These are phyloP conservation scores for Bubo scandiacus DNA, from an alignment of 2,113 vertebrate species.

Conservation along the genomic window DNA sequence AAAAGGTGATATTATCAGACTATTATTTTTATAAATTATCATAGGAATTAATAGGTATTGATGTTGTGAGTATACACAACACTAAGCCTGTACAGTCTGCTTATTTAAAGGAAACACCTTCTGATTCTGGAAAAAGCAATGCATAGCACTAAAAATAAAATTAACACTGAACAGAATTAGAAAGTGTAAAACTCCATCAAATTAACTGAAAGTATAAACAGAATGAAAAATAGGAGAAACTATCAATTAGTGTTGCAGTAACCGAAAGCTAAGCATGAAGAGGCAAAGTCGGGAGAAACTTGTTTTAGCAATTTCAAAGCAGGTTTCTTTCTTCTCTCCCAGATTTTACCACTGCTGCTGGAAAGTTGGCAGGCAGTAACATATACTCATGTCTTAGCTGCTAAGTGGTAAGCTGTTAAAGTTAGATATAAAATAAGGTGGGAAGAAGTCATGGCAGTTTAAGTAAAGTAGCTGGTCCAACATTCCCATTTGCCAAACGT, in stretches of 20 bases:
- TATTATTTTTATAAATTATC: neutral
- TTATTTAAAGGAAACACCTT: neutral
- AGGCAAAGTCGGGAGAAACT: neutral
- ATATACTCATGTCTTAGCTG: neutral
- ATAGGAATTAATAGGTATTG: neutral
- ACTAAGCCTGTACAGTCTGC: neutral
- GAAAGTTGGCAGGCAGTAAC: neutral
- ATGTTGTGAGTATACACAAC: neutral
- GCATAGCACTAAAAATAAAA: neutral
- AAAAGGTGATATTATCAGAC: neutral
- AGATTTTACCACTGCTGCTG: neutral
- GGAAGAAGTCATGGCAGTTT: neutral
- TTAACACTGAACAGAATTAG: neutral
- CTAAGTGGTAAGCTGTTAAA: neutral
- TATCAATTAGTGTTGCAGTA: neutral
- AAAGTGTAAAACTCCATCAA: neutral
- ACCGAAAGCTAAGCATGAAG: accelerated
- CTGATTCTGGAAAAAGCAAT: neutral
- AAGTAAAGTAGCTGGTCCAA: neutral
- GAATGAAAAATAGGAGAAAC: neutral
- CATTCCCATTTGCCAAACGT: neutral
- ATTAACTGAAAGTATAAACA: neutral
- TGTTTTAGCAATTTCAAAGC: neutral
- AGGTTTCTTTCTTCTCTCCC: neutral
- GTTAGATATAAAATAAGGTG: neutral